Percentiles rank a stretch among this genome's conserved stretches.
phyloP scores from a whole-genome alignment of 2,888 invertebrate species.

The Oscheius sp. region DNA sequence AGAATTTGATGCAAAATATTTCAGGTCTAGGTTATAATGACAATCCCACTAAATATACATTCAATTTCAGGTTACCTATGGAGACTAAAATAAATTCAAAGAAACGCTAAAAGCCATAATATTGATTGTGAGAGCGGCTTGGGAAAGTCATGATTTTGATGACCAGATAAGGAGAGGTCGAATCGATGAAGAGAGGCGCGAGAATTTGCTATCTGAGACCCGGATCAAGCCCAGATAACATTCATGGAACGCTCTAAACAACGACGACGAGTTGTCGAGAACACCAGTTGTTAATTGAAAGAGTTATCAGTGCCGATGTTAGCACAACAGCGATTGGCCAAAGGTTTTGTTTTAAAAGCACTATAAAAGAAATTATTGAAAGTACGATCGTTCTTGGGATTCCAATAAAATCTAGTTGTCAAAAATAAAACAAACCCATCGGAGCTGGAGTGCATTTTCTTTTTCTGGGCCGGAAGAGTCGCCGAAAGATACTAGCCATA shows the following conservation, averaged over 20 bases:
- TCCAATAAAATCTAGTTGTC: neutral
- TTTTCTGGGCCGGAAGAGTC: neutral
- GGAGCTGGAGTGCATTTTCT: conserved; percentile 13
- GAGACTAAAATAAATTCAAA: too few relatives aligned
- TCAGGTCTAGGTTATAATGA: too few relatives aligned
- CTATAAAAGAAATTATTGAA: neutral
- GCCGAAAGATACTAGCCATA: neutral
- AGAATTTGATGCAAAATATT: too few relatives aligned
- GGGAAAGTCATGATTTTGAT: too few relatives aligned
- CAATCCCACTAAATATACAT: too few relatives aligned
- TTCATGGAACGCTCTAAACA: conserved; percentile 3
- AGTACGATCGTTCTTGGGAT: neutral
- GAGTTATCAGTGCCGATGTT: neutral
- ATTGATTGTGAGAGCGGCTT: too few relatives aligned
- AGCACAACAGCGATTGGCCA: neutral
- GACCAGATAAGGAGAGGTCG: too few relatives aligned
- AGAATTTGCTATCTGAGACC: conserved; percentile 1
- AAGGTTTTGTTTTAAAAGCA: neutral
- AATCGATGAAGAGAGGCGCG: neutral
- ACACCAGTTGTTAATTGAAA: neutral
- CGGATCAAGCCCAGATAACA: conserved; percentile 19
- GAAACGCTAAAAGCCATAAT: too few relatives aligned
- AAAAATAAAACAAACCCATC: conserved; percentile 6
- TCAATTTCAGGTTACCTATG: too few relatives aligned
- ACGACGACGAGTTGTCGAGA: neutral